Evolutionary conservation across 2,113 vertebrate genomes (phyloP).

Genomic region (Tenebrosternarchus preto): DNA sequence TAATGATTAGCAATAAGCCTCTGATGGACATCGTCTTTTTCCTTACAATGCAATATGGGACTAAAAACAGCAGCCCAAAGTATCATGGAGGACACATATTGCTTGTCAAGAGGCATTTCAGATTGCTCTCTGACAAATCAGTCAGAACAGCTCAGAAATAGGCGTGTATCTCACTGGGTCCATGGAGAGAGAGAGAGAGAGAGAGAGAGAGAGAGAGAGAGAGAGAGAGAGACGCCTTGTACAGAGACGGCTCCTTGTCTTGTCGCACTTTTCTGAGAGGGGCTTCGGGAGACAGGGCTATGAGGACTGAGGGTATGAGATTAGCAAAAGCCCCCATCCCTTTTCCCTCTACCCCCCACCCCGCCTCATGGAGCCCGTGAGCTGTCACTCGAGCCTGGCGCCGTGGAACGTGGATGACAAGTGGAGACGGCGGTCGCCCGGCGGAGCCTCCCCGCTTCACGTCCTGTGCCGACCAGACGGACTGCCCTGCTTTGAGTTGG

Average conservation of each 20-base stretch:
- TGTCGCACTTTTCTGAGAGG: slow-evolving; percentile 62
- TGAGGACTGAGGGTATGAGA: slow-evolving; percentile 60
- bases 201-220: too few species aligned
- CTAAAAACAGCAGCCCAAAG: neutral
- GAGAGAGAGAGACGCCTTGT: slow-evolving; percentile 58
- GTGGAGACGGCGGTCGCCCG: slow-evolving; percentile 16
- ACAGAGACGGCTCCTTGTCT: slow-evolving; percentile 64
- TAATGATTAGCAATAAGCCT: slow-evolving; percentile 20
- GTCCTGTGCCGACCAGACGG: slow-evolving; percentile 34
- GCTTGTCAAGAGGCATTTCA: slow-evolving; percentile 44
- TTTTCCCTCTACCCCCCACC: neutral
- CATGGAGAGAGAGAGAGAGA: slow-evolving; percentile 46
- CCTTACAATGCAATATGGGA: slow-evolving; percentile 1
- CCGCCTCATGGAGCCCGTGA: slow-evolving; percentile 43
- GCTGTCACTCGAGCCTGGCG: slow-evolving; percentile 44
- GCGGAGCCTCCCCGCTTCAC: slow-evolving; percentile 17
- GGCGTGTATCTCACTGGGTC: slow-evolving; percentile 37
- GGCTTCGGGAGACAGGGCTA: slow-evolving; percentile 49
- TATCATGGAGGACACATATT: slow-evolving; percentile 34
- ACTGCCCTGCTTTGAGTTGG: slow-evolving; percentile 10
- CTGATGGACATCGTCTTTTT: slow-evolving; percentile 17
- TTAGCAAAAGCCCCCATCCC: slow-evolving; percentile 31
- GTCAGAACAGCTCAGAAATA: slow-evolving; percentile 47
- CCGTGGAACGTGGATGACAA: slow-evolving; percentile 44
- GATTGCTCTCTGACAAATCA: slow-evolving; percentile 44